Conservation (phyloP, 2,113 vertebrate genomes). For the Phalacrocorax aristotelis region DNA sequence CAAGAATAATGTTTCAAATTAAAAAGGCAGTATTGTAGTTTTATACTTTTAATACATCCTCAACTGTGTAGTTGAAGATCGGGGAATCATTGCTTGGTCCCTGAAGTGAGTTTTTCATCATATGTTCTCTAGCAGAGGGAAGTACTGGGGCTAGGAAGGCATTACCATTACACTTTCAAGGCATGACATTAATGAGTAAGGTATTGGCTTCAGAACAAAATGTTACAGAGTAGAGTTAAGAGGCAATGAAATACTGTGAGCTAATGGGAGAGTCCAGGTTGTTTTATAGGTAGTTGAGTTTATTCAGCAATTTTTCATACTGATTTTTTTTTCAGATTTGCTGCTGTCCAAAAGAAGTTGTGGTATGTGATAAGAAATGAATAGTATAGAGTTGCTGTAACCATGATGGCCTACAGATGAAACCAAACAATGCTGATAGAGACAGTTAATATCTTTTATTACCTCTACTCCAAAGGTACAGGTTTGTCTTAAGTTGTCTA, state of each 20-base stretch:
- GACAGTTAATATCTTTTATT: not conserved
- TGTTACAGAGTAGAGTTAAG: not conserved
- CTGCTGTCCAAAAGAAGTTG: not conserved
- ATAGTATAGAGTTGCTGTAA: not conserved
- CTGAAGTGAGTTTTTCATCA: slow-evolving; percentile 75
- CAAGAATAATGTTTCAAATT: not conserved
- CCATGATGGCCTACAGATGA: not conserved
- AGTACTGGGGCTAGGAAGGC: slow-evolving; percentile 40
- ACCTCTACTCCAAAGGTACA: not conserved
- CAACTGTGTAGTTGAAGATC: slow-evolving; percentile 66
- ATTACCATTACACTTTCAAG: not conserved
- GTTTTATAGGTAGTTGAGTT: not conserved
- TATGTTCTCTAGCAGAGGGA: slow-evolving; percentile 73
- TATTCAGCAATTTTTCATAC: not conserved
- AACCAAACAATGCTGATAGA: not conserved
- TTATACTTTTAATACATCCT: not conserved
- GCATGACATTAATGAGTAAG: not conserved
- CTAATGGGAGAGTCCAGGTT: not conserved
- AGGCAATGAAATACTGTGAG: not conserved
- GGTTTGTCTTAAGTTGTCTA: not conserved
- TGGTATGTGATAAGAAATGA: not conserved
- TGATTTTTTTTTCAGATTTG: not conserved
- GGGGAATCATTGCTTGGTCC: slow-evolving; percentile 77
- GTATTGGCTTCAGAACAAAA: no score
- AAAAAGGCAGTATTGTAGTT: not conserved